Base-by-base conservation (phyloP, 2,888 invertebrate species). In the Podotricha telesiphe region DNA sequence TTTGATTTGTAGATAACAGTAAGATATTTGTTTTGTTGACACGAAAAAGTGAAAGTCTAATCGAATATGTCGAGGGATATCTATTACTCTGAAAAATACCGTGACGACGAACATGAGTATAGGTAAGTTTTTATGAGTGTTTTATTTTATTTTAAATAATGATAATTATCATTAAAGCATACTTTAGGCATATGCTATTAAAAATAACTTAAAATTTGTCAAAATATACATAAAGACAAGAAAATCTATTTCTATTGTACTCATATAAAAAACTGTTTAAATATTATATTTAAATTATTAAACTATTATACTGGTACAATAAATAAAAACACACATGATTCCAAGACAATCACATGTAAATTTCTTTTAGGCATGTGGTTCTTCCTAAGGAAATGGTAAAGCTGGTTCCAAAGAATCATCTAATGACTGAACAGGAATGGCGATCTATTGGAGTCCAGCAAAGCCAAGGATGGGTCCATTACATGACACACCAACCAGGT, bases 351-450 rank as follows among this genome's bases (percentile, higher is more conserved):
- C 19, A 22, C 50, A 34, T 17, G 34, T 4, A 63, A 51, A 28
- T 37, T 70, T 20, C 62, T 85, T 93, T 3, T 84, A 99, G 99
- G 84, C 99, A 99, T 94, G 99, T 99, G 56, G 97, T 98, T 70
- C 89, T 99, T 72, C 98, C 99, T 0, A 98, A 98, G 86, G 98
- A 99, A 76, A 94, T 99, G 88, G 96, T 96, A 0, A 97, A 97
- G 85, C 89, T 96, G 73, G 97, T 99, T 28, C 99, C 99, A 0
- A 98, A 97, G 88, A 97, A 97, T 65, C 98, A 98, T 86, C 91
- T 99, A 72, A 98, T 99, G 98, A 94, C 97, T 0, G 99, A 99
- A 87, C 93, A 95, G 58, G 99, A 99, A 90, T 99, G 99, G 99
- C 94, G 99, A 80, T 94, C 95, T 68, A 96, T 99, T 74, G 99